These are phyloP conservation scores for Bhutanitis thaidina DNA, from an alignment of 2,888 invertebrate species.

Conservation along the genomic window DNA sequence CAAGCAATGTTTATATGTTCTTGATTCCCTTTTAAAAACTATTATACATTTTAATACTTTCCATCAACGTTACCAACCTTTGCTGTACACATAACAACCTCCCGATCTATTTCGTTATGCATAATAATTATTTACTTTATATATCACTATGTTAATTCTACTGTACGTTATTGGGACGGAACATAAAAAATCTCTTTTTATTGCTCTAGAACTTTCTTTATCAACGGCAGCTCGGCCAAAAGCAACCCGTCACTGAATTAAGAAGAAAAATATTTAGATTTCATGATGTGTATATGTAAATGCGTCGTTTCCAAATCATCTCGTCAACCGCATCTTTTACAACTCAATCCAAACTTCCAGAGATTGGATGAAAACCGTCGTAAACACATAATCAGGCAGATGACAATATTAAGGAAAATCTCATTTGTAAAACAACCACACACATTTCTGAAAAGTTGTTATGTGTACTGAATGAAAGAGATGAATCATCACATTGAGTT, in stretches of 20 bases:
- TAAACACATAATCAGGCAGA: no score
- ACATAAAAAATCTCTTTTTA: slow-evolving; percentile 7
- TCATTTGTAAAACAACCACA: no score
- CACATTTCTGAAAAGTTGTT: slow-evolving; percentile 3
- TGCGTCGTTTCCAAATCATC: no score
- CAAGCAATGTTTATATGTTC: slow-evolving; percentile 14
- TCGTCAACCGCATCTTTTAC: no score
- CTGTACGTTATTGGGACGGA: slow-evolving; percentile 16
- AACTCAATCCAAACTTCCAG: no score
- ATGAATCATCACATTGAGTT: neutral
- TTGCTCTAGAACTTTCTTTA: neutral
- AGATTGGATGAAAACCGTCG: no score
- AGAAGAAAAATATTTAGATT: no score
- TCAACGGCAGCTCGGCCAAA: no score
- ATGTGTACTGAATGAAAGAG: slow-evolving; percentile 3
- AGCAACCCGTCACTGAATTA: no score
- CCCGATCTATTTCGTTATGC: neutral
- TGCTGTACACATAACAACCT: slow-evolving; percentile 17
- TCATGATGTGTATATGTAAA: no score
- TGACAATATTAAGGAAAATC: no score
- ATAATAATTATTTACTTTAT: neutral
- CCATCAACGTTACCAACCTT: neutral
- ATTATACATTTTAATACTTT: slow-evolving; percentile 19
- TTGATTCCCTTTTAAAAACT: slow-evolving; percentile 3
- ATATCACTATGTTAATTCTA: slow-evolving; percentile 1